Percentiles rank a stretch among this genome's conserved stretches.
Evolutionary conservation across 2,888 invertebrate genomes (phyloP).

Genomic region (Mythimna loreyi): DNA sequence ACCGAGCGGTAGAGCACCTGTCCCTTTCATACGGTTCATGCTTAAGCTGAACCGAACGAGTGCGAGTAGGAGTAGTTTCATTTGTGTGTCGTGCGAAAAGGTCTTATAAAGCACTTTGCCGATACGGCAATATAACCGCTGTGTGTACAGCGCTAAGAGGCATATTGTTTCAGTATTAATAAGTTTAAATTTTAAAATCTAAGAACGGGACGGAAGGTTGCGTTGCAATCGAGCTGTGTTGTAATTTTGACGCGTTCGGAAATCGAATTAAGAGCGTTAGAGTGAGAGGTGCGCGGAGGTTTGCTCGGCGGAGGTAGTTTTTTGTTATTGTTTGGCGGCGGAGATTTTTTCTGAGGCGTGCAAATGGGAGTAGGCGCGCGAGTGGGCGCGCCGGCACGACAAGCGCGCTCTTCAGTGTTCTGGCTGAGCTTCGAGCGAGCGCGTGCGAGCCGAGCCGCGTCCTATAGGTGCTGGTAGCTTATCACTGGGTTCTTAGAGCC

Average conservation of each 20-base stretch:
- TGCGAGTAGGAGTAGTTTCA: slow-evolving; percentile 90
- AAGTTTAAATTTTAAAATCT: slow-evolving; percentile 70
- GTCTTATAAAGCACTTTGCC: slow-evolving; percentile 61
- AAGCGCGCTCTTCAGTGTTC: slow-evolving; percentile 91
- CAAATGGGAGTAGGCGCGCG: slow-evolving; percentile 90
- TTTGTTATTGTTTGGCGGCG: slow-evolving; percentile 88
- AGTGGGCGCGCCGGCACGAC: slow-evolving; percentile 89
- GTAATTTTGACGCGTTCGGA: slow-evolving; percentile 90
- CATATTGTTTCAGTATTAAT: slow-evolving; percentile 42
- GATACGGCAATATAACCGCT: slow-evolving; percentile 65
- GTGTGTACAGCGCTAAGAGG: slow-evolving; percentile 26
- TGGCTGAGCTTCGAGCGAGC: slow-evolving; percentile 90
- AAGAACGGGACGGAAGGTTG: slow-evolving; percentile 87
- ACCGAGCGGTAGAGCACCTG: slow-evolving; percentile 89
- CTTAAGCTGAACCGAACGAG: slow-evolving; percentile 89
- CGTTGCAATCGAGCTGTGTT: slow-evolving; percentile 85
- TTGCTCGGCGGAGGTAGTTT: slow-evolving; percentile 85
- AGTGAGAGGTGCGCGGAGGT: slow-evolving; percentile 87
- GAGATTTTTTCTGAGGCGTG: slow-evolving; percentile 90
- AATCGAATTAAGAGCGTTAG: slow-evolving; percentile 90
- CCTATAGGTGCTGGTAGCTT: slow-evolving; percentile 72
- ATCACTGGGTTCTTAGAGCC: slow-evolving; percentile 63
- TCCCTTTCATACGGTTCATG: slow-evolving; percentile 90
- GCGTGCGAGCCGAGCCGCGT: slow-evolving; percentile 84
- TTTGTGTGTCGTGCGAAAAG: slow-evolving; percentile 67